Evolutionary conservation across 2,888 invertebrate genomes (phyloP).

Genomic region (Ischnura elegans): DNA sequence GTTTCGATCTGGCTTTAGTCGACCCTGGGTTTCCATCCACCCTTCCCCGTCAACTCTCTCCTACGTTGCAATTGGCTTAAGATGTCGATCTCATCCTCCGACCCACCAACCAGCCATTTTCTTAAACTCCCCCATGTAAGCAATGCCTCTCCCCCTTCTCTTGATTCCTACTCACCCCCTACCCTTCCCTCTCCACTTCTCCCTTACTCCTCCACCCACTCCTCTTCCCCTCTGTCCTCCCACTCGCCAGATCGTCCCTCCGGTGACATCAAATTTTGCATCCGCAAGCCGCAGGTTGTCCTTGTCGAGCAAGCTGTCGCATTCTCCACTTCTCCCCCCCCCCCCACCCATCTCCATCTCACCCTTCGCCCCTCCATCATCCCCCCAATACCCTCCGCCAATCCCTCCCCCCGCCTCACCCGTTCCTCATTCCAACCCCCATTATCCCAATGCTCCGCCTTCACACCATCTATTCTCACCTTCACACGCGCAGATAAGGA

Average conservation of each 20-base stretch:
- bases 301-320: conserved; percentile 66
- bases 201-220: neutral
- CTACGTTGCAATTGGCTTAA: no score
- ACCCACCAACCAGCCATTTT: no score
- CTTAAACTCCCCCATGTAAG: no score
- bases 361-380: neutral
- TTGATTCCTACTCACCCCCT: neutral
- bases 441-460: neutral
- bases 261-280: conserved; percentile 46
- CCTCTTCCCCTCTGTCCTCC: neutral
- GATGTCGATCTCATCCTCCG: no score
- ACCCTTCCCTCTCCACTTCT: neutral
- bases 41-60: neutral
- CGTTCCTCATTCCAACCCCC: neutral
- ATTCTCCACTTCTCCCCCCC: neutral
- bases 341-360: neutral
- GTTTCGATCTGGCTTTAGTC: neutral
- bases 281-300: conserved; percentile 53
- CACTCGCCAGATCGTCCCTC: neutral
- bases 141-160: no score
- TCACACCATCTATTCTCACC: neutral
- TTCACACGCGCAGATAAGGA: no score
- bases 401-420: neutral
- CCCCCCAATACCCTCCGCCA: neutral
- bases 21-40: neutral